Evolutionary conservation across 2,888 invertebrate species (phyloP), one percentile per base, ranked within the genome.

Genomic region (Lasioglossum pauxillum): DNA sequence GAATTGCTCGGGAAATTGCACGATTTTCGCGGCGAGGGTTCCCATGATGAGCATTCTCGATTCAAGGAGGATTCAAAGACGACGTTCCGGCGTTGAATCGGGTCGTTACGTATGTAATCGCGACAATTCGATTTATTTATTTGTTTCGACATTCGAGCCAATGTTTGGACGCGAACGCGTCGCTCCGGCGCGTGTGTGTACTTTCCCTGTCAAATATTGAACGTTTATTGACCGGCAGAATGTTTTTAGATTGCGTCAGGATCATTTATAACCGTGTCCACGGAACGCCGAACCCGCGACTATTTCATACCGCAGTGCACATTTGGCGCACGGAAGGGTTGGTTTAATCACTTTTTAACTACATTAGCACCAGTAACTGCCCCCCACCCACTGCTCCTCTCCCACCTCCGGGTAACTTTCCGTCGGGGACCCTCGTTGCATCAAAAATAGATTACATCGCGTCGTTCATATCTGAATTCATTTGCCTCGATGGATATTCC

Each of bases 321-420:
- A 89, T 87, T 90, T 84, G 85, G 78, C 84, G 81, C 84, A 73
- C 87, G 86, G 87, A 90, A 91, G 91, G 91, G 91, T 92, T 90
- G 84, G 86, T 84, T 88, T 92, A 91, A 91, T 91, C 89, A 91
- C 91, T 91, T 91, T 92, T 92, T 91, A 91, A 91, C 91, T 91
- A 83, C 91, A 89, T 91, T 91, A 92, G 85, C 91, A 87, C 90
- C 79, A 86, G 88, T 82, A 88, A 89, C 87, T 90, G 83, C 82
- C 71, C 76, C 41, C 69, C 23, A 81, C 49, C 81, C 78, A 23
- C 78, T 19, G 19, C 64, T 1, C 2, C n/a, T 57, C 69, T 74
- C 41, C 69, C 19, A 81, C 49, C 79, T 71, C 84, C 71, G 76
- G 78, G 75, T 80, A 89, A 86, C 86, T 86, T 88, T 83, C 86